These are phyloP conservation scores for Cetonia aurata DNA, from an alignment of 2,888 invertebrate genomes.

Conservation along the genomic window DNA sequence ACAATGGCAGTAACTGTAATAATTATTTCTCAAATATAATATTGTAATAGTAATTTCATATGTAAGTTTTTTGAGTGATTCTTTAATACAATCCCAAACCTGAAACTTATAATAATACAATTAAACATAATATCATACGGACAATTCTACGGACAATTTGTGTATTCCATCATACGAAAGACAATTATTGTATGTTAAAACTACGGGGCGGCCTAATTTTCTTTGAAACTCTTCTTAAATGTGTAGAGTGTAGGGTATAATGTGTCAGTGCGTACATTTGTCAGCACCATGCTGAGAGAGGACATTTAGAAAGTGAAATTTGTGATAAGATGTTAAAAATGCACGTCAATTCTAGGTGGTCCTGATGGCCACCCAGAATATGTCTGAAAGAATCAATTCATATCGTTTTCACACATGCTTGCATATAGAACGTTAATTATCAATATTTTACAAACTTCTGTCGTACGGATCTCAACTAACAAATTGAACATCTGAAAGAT, in stretches of 20 bases:
- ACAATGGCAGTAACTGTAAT: too few species aligned
- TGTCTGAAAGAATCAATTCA: slow-evolving; percentile 19
- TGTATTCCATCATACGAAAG: too few species aligned
- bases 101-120: too few species aligned
- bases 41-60: too few species aligned
- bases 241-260: slow-evolving; percentile 3
- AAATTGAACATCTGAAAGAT: slow-evolving; percentile 25
- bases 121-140: too few species aligned
- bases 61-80: too few species aligned
- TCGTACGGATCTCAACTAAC: slow-evolving; percentile 11
- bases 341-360: slow-evolving; percentile 36
- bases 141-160: too few species aligned
- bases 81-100: too few species aligned
- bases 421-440: neutral
- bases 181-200: too few species aligned
- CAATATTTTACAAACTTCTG: neutral
- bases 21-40: too few species aligned
- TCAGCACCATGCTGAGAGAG: slow-evolving; percentile 24
- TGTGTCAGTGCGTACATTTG: slow-evolving; percentile 18
- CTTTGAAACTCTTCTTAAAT: slow-evolving; percentile 22
- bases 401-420: slow-evolving; percentile 35
- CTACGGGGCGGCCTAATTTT: slow-evolving; percentile 11
- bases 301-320: slow-evolving; percentile 35
- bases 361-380: slow-evolving; percentile 30
- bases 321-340: slow-evolving; percentile 37